Conservation (phyloP, 2,113 vertebrate species). For the Xiphias gladius region DNA sequence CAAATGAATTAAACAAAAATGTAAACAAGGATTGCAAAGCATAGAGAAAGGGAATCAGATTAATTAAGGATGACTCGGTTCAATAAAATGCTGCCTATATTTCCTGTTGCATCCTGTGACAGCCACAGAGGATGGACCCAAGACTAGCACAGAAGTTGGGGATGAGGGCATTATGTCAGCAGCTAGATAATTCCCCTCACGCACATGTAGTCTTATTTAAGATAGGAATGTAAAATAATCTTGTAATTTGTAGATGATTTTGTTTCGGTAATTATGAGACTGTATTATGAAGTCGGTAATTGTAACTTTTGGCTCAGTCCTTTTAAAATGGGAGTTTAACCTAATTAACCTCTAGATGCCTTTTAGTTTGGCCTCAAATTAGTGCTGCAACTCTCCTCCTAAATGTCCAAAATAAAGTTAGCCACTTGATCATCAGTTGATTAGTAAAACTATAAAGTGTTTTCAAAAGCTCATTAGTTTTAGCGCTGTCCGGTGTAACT, state of each 20-base stretch:
- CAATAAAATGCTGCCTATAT: background rate
- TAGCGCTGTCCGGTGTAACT: conserved; percentile 66
- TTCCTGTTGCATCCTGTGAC: background rate
- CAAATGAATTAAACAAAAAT: background rate
- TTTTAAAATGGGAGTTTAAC: conserved; percentile 53
- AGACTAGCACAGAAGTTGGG: background rate
- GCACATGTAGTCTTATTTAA: background rate
- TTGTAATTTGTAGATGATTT: conserved; percentile 3
- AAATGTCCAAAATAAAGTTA: conserved; percentile 76
- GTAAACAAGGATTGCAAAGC: background rate
- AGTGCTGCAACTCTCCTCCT: conserved; percentile 60
- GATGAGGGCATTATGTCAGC: background rate
- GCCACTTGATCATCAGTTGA: conserved; percentile 79
- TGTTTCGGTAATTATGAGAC: background rate
- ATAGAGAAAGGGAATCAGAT: background rate
- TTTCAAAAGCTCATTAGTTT: conserved; percentile 77
- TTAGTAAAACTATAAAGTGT: conserved; percentile 79
- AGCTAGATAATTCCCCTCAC: background rate
- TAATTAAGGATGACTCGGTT: background rate
- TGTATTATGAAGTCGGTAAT: conserved; percentile 24
- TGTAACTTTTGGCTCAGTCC: conserved; percentile 38
- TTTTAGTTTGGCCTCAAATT: conserved; percentile 68
- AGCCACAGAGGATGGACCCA: background rate
- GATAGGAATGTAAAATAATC: conserved; percentile 6
- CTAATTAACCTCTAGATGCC: conserved; percentile 61